A percentile compares a stretch with the other conserved stretches of the same genome.
These are phyloP conservation scores for Microtus pennsylvanicus DNA, from an alignment of 2,113 vertebrate genomes.

Conservation along the genomic window DNA sequence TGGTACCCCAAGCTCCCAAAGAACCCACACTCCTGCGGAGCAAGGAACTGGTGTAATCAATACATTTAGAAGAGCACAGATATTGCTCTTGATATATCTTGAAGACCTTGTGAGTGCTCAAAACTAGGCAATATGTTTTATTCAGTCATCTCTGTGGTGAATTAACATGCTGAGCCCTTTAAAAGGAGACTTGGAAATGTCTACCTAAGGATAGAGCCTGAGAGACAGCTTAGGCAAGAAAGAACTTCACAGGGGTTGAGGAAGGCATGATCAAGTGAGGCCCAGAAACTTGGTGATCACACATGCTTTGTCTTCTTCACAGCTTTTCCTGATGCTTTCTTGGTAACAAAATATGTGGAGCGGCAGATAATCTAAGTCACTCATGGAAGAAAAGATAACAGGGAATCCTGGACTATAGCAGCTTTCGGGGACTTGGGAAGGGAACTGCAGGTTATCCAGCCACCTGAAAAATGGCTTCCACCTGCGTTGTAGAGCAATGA, in stretches of 20 bases:
- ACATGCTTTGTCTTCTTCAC: background rate
- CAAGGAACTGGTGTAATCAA: background rate
- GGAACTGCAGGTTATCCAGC: too few relatives aligned
- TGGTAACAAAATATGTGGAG: background rate
- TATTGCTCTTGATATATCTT: too few relatives aligned
- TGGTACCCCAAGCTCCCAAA: background rate
- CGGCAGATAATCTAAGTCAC: background rate
- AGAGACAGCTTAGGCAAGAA: background rate
- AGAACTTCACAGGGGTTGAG: background rate
- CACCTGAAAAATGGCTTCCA: background rate
- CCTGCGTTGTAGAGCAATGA: rapidly evolving
- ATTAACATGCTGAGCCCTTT: background rate
- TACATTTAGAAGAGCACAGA: background rate
- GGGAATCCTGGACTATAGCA: background rate
- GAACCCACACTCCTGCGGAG: rapidly evolving
- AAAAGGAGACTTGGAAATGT: background rate
- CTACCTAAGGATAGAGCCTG: background rate
- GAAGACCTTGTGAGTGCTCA: background rate
- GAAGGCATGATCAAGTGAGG: background rate
- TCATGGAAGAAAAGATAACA: background rate
- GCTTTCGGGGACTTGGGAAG: background rate
- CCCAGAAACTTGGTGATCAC: background rate
- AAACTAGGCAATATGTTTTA: background rate
- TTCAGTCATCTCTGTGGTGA: background rate
- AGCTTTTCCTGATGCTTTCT: background rate